phyloP scores from a whole-genome alignment of 2,888 invertebrate genomes.

The Pedicia rivosa region DNA sequence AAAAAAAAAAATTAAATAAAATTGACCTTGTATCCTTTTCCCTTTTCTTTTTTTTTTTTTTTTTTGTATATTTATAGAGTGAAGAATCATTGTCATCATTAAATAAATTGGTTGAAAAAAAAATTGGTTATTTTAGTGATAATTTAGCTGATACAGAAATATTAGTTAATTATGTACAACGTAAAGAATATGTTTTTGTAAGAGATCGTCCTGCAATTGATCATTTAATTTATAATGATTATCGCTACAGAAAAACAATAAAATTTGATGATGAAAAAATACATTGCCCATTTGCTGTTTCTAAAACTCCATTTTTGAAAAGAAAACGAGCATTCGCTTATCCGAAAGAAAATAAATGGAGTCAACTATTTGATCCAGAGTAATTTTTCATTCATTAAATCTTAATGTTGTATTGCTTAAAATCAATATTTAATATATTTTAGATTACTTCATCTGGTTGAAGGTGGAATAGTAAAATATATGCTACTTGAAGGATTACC shows the following conservation, averaged over 20 bases:
- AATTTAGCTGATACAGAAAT: conserved; percentile 27
- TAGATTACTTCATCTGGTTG: conserved; percentile 51
- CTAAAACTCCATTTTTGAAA: conserved; percentile 47
- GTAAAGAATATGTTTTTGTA: conserved; percentile 40
- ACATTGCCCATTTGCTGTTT: conserved; percentile 62
- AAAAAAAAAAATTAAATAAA: too few species aligned
- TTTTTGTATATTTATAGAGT: conserved; percentile 15
- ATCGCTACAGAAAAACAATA: conserved; percentile 39
- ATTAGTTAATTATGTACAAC: conserved; percentile 31
- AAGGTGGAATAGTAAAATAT: conserved; percentile 59
- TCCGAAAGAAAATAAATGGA: conserved; percentile 41
- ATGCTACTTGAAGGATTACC: conserved; percentile 47
- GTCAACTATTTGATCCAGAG: conserved; percentile 49
- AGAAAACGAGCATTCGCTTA: conserved; percentile 58
- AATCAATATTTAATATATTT: conserved; percentile 14
- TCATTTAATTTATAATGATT: conserved; percentile 53
- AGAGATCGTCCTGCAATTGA: conserved; percentile 55
- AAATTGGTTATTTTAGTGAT: conserved; percentile 24
- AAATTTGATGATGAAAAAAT: conserved; percentile 39
- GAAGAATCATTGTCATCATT: conserved; percentile 25
- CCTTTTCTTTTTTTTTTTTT: too few species aligned
- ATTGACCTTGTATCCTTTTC: too few species aligned
- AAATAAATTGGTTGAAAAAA: conserved; percentile 22
- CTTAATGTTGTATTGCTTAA: not conserved
- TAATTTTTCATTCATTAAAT: conserved; percentile 33